Percentiles rank a stretch among this genome's conserved stretches.
Conservation (phyloP, 2,113 vertebrate species). For the Podarcis muralis region DNA sequence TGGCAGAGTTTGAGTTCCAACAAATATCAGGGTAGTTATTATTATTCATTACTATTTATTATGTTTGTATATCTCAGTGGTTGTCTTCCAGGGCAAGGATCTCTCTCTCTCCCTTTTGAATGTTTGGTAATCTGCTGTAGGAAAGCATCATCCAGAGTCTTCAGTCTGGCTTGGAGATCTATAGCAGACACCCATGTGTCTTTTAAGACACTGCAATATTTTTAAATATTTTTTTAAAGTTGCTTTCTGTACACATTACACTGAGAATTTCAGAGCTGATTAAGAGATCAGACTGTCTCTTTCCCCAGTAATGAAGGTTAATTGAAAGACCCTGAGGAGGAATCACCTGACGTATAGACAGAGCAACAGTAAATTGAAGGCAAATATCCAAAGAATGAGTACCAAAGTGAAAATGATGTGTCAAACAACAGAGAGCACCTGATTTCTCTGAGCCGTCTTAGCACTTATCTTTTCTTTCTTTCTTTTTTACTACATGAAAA, state of each 20-base stretch:
- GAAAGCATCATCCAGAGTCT: too few relatives aligned
- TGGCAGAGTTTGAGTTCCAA: too few relatives aligned
- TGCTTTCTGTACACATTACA: constrained; percentile 13
- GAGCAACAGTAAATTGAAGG: constrained; percentile 45
- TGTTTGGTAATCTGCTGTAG: too few relatives aligned
- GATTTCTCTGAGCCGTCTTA: neutral
- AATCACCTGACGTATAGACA: constrained; percentile 20
- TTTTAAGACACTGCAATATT: neutral
- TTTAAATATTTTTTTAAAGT: neutral
- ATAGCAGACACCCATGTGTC: neutral
- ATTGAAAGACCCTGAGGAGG: constrained; percentile 47
- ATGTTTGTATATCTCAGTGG: too few relatives aligned
- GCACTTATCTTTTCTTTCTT: neutral
- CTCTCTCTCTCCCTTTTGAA: too few relatives aligned
- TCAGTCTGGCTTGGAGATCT: too few relatives aligned
- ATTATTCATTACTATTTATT: too few relatives aligned
- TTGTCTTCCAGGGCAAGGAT: too few relatives aligned
- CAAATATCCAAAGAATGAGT: constrained; percentile 20
- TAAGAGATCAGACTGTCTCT: constrained; percentile 51
- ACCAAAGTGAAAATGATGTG: constrained; percentile 14
- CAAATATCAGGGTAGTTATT: too few relatives aligned
- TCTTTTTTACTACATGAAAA: neutral
- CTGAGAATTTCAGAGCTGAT: constrained; percentile 42
- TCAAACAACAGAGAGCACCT: constrained; percentile 16
- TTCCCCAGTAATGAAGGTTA: constrained; percentile 53